Evolutionary conservation across 2,113 vertebrate species (phyloP), one percentile per base, ranked within the genome.

Genomic region (Cephalophus harveyi): DNA sequence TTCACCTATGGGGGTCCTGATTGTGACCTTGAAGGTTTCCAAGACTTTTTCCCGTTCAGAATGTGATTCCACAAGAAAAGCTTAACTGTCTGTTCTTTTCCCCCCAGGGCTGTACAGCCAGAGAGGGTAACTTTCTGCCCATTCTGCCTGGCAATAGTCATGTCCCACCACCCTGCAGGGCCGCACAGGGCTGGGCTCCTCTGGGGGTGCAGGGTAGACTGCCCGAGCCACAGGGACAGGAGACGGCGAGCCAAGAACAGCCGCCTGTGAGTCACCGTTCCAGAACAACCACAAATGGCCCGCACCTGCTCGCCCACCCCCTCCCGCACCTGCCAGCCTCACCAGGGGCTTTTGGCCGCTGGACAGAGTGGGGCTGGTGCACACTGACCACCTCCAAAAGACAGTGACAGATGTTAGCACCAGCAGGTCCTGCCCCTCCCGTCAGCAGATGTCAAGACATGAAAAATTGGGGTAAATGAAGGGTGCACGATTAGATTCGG

Each of bases 381-480:
- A 59, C 62, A 95, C 30, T 33, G 96, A 91, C 81, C 87, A 57
- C 55, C 71, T 94, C 86, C 27, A 30, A 62, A 86, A 78, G 57
- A 86, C 67, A 90, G 62, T 4, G 27, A 91, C 95, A 97, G 97
- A 97, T 93, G 96, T 96, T n/a, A 25, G 52, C 6, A 1, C 50
- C 25, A 3, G 57, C 17, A 15, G 57, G 43, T 79, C 62, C 50
- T n/a, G 40, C 52, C 25, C 85, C 19, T 54, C 48, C 59, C 52
- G 11, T 28, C 83, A n/a, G 50, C 91, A 89, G 87, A 96, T 59
- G 87, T 89, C 91, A 85, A 88, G 97, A 97, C 96, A 96, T 87
- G 96, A 98, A 86, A 97, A 98, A 98, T 98, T 95, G 98, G 98
- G 97, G 98, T 98, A 98, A 91, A 98, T 98, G 98, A 98, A 98